Conservation (phyloP, 2,797 vertebrate species). For the Phaenicophaeus curvirostris region DNA sequence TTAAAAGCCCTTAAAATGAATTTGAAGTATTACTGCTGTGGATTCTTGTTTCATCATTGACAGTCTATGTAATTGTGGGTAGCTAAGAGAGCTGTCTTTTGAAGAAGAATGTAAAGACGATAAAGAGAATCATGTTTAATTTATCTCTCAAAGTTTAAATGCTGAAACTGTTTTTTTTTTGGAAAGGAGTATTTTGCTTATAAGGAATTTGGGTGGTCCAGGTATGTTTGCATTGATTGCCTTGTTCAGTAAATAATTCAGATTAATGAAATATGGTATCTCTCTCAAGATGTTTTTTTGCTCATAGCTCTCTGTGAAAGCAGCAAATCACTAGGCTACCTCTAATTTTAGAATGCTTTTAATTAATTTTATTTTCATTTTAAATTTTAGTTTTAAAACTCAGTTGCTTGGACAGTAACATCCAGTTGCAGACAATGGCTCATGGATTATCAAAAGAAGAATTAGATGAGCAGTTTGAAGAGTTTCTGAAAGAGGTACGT, state of each 20-base stretch:
- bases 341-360: neutral
- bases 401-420: conserved; percentile 6
- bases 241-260: neutral
- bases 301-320: neutral
- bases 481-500: conserved; percentile 93
- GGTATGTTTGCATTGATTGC: neutral
- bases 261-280: neutral
- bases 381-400: conserved; percentile 8
- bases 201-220: neutral
- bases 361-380: conserved; percentile 24
- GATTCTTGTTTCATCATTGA: neutral
- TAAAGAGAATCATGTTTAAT: neutral
- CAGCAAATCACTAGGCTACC: neutral
- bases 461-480: conserved; percentile 91
- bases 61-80: neutral
- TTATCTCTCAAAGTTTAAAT: neutral
- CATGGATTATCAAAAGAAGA: conserved; percentile 83
- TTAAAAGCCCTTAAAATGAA: neutral
- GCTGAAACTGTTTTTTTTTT: neutral
- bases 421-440: conserved; percentile 78
- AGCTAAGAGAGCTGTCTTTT: neutral
- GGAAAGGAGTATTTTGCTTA: neutral
- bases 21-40: neutral
- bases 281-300: neutral
- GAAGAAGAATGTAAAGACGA: neutral